Percentiles rank a stretch among this genome's conserved stretches.
Conservation (phyloP, 2,888 invertebrate genomes). For the Syrphus vitripennis region DNA sequence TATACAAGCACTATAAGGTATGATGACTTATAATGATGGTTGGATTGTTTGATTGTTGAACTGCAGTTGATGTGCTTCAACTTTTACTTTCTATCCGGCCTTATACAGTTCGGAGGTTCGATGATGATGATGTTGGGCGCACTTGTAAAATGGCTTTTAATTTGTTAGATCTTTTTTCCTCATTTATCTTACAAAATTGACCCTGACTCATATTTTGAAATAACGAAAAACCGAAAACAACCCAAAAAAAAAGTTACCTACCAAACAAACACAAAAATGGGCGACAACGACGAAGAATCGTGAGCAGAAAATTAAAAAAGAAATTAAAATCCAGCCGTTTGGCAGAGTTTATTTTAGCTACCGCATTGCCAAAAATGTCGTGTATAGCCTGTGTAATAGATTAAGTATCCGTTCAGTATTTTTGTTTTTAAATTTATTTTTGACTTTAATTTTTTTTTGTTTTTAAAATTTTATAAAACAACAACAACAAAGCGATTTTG, state of each 20-base stretch:
- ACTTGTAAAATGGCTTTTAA: slow-evolving; percentile 45
- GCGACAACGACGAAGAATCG: slow-evolving; percentile 48
- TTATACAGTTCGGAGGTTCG: neutral
- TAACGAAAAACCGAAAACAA: slow-evolving; percentile 1
- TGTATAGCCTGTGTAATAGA: slow-evolving; percentile 64
- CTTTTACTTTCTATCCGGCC: slow-evolving; percentile 61
- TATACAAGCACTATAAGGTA: neutral
- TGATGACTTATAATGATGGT: slow-evolving; percentile 3
- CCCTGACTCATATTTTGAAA: slow-evolving; percentile 55
- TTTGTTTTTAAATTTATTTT: slow-evolving; percentile 18
- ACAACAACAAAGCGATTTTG: neutral
- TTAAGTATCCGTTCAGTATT: slow-evolving; percentile 34
- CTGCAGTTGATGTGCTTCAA: slow-evolving; percentile 16
- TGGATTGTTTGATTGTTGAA: slow-evolving; percentile 20
- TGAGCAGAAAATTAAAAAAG: slow-evolving; percentile 51
- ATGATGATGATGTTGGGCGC: neutral
- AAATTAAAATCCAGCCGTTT: slow-evolving; percentile 11
- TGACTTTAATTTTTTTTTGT: slow-evolving; percentile 22
- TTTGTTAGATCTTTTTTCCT: slow-evolving; percentile 4
- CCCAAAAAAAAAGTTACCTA: slow-evolving; percentile 10
- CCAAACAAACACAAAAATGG: slow-evolving; percentile 8
- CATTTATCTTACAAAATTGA: slow-evolving; percentile 58
- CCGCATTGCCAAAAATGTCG: slow-evolving; percentile 70
- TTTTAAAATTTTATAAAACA: slow-evolving; percentile 5
- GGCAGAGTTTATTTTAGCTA: slow-evolving; percentile 46